Evolutionary conservation across 2,797 vertebrate genomes (phyloP).

Genomic region (Discoglossus pictus): DNA sequence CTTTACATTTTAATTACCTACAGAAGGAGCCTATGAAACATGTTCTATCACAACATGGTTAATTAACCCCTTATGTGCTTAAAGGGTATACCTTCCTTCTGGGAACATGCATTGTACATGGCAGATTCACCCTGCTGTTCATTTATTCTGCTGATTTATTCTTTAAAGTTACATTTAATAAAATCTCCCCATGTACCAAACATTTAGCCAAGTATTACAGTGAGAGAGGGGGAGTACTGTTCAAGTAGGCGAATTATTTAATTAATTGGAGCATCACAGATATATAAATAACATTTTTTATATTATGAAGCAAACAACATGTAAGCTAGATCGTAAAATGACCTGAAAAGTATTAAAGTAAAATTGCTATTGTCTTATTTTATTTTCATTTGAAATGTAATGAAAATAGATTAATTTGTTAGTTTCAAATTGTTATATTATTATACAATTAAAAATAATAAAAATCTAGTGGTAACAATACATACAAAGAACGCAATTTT

Average conservation of each 20-base stretch:
- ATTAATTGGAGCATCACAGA: not conserved
- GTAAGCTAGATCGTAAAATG: too few relatives aligned
- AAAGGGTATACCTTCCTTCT: constrained; percentile 9
- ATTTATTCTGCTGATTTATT: constrained; percentile 3
- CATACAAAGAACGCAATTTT: too few relatives aligned
- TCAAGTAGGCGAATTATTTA: constrained; percentile 8
- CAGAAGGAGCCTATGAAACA: constrained; percentile 30
- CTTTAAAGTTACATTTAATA: constrained; percentile 35
- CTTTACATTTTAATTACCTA: constrained; percentile 47
- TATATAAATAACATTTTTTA: not conserved
- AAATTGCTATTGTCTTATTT: too few relatives aligned
- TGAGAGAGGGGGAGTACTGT: not conserved
- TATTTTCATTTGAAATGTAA: too few relatives aligned
- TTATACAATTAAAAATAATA: too few relatives aligned
- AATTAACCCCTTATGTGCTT: constrained; percentile 22
- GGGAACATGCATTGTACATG: not conserved
- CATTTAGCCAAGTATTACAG: constrained; percentile 23
- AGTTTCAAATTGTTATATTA: too few relatives aligned
- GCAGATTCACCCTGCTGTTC: constrained; percentile 32
- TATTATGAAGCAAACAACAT: too few relatives aligned
- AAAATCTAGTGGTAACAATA: too few relatives aligned
- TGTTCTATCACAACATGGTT: constrained; percentile 24
- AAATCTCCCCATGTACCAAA: constrained; percentile 30
- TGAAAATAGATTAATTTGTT: too few relatives aligned
- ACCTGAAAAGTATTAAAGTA: too few relatives aligned